Conservation (phyloP, 2,797 vertebrate genomes). For the Danio tinwini region DNA sequence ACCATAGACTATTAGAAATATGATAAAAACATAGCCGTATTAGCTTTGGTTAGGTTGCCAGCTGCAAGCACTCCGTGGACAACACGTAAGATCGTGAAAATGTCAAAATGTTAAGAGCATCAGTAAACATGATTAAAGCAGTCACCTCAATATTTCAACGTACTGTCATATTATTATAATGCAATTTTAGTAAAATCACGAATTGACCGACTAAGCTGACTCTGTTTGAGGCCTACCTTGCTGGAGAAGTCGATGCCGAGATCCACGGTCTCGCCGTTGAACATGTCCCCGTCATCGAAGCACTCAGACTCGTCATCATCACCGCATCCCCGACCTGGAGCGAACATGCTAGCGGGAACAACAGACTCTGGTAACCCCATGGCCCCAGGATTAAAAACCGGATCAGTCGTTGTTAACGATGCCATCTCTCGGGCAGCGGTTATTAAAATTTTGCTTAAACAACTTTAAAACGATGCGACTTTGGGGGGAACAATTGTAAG, state of each 20-base stretch:
- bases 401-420: slow-evolving; percentile 79
- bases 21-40: not conserved
- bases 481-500: slow-evolving; percentile 27
- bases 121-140: not conserved
- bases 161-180: too few species aligned
- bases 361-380: slow-evolving; percentile 74
- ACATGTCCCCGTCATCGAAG: slow-evolving; percentile 74
- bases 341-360: slow-evolving; percentile 92
- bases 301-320: slow-evolving; percentile 73
- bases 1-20: not conserved
- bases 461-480: slow-evolving; percentile 34
- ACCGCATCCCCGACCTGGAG: slow-evolving; percentile 83
- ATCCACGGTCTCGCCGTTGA: slow-evolving; percentile 85
- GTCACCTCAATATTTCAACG: too few species aligned
- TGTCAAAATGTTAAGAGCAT: not conserved
- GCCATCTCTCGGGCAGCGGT: slow-evolving; percentile 74
- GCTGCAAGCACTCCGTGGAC: not conserved
- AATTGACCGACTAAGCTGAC: not conserved
- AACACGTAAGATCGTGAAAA: not conserved
- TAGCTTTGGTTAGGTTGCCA: slow-evolving; percentile 1
- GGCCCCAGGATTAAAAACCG: slow-evolving; percentile 72
- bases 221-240: slow-evolving; percentile 81
- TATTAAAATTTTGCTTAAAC: slow-evolving; percentile 4
- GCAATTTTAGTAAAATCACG: not conserved
- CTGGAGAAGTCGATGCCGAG: slow-evolving; percentile 87